A percentile compares a stretch with the other conserved stretches of the same genome.
These are phyloP conservation scores for Gymnopithys bicolor DNA, from an alignment of 2,797 vertebrate genomes.

Conservation along the genomic window DNA sequence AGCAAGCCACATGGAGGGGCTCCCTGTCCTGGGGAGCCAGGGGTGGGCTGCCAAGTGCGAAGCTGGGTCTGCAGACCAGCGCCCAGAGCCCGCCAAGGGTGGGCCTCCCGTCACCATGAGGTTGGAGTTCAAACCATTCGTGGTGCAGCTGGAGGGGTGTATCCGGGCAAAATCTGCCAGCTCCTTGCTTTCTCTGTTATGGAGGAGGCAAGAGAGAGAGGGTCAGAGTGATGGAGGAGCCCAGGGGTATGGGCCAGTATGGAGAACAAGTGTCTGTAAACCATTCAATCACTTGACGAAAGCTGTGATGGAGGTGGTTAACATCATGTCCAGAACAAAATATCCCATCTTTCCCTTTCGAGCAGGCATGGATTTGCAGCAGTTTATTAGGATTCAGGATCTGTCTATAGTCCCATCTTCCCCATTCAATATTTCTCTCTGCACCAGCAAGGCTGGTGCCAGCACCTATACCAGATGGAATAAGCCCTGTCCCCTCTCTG, in stretches of 20 bases:
- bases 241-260: neutral
- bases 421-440: neutral
- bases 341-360: neutral
- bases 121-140: conserved; percentile 87
- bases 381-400: neutral
- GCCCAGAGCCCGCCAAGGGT: conserved; percentile 81
- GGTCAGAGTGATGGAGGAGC: neutral
- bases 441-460: neutral
- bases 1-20: conserved; percentile 92
- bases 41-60: conserved; percentile 90
- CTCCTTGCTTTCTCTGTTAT: conserved; percentile 92
- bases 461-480: neutral
- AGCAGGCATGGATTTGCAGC: neutral
- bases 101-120: conserved; percentile 96
- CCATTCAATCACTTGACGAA: neutral
- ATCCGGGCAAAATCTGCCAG: conserved; percentile 90
- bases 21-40: conserved; percentile 91
- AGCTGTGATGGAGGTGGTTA: neutral
- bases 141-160: conserved; percentile 84
- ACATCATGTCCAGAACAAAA: neutral
- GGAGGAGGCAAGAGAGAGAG: neutral
- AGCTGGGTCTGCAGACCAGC: conserved; percentile 89
- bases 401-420: accelerated
- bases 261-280: neutral
- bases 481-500: neutral